Base-by-base conservation (phyloP, 2,888 invertebrate genomes). In the Agrotis segetum region DNA sequence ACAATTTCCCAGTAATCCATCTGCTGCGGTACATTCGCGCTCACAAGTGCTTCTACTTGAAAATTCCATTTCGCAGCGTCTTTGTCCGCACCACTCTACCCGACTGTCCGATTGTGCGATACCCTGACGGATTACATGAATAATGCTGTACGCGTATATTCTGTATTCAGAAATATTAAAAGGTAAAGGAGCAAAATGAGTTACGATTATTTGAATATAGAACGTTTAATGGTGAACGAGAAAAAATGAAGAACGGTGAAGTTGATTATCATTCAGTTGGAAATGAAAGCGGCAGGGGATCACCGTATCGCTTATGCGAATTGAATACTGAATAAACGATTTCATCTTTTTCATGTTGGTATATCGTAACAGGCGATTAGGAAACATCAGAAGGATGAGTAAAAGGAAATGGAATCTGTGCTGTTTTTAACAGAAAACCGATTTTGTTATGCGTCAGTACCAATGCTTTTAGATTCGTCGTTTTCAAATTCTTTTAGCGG, bases 61-160 rank as follows among this genome's bases (percentile, higher is more conserved):
- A 89, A 90, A 90, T 88, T 90, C 90, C 88, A 90, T 90, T 89
- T 90, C 87, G 87, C 71, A 81, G 74, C 84, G 79, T 85, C 89
- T 90, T 89, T 90, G 90, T 89, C 84, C 83, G 83, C 72, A 67
- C 81, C 82, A 85, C 85, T 86, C 82, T 77, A 78, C 69, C 81
- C 85, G 76, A 83, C 87, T 87, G 88, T 87, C 89, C 88, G 86
- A 88, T 89, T 89, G 85, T 85, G 65, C 84, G 87, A 85, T 87
- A 85, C 80, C 81, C 71, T 75, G 73, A 78, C 78, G 81, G 69
- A 83, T 83, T 80, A 83, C 82, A 84, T 83, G 83, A 85, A 89
- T 87, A 85, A 85, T 85, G 74, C 84, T 58, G 87, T 68, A 83
- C 66, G 73, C 73, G 85, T 82, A 68, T 60, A 82, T 63, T 81